Base-by-base conservation (phyloP, 2,797 vertebrate genomes). In the Microctenopoma stevenorrisi region DNA sequence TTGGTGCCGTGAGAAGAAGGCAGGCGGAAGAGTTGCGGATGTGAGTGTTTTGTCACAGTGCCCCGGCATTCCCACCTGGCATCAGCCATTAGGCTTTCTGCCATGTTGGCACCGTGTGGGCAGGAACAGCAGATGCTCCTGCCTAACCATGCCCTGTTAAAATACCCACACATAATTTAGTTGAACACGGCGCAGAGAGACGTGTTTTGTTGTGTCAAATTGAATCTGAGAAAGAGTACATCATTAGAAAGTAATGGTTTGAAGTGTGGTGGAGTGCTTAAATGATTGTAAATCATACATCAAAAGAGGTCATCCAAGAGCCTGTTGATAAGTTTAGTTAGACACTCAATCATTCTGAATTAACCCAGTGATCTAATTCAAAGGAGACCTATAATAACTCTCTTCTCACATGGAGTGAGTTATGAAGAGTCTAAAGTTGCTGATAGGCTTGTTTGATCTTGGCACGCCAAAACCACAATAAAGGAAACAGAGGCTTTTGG, bases 391-490 rank as follows among this genome's bases (percentile, higher is more conserved):
- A 37, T 67, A 64, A 84, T 33, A 61, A 56, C 43, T 75, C 61
- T 67, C 51, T 61, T 61, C 83, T 72, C 76, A 85, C 62, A 87
- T 79, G 84, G 82, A 70, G 51, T 63, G 74, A 87, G 53, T 89
- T 81, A 86, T 42, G 66, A 83, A 59, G 71, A 70, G 62, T 60
- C 71, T 77, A 65, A 78, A 70, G 77, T 69, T 22, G 55, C 70
- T 76, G 86, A 91, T 91, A 81, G 84, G 78, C 67, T 40, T 49
- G 78, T 88, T 88, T 86, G 82, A 89, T 87, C 72, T 82, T 5
- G 56, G 37, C 52, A 58, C 81, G 85, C 82, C 46, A 46, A 86
- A 87, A 67, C 85, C 84, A 88, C 88, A 89, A 83, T 61, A 88
- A 86, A 83, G 80, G 76, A 85, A 78, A 82, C 79, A 66, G 81